These are phyloP conservation scores for Acleris laterana DNA, from an alignment of 2,888 invertebrate species.

Conservation along the genomic window DNA sequence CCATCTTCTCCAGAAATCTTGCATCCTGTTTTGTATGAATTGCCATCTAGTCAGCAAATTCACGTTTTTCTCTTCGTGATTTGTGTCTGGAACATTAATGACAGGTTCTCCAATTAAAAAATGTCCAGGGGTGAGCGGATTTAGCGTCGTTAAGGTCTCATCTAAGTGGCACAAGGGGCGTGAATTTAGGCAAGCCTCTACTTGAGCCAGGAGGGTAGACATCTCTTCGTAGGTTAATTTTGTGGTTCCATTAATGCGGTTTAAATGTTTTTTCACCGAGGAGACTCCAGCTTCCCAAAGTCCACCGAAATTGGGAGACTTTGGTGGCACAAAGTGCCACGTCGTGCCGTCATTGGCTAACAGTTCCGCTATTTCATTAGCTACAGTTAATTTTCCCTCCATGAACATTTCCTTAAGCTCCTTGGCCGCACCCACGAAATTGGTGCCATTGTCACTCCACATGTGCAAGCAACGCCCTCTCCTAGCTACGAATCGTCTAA, in stretches of 20 bases:
- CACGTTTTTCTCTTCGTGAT: conserved; percentile 21
- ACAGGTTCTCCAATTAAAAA: conserved; percentile 40
- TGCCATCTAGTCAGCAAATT: conserved; percentile 43
- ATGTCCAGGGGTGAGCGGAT: conserved; percentile 41
- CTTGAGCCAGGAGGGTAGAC: conserved; percentile 25
- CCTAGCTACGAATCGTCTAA: conserved; percentile 28
- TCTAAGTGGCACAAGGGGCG: conserved; percentile 23
- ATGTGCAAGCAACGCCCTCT: conserved; percentile 11
- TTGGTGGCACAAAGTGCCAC: conserved; percentile 37
- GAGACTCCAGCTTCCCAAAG: conserved; percentile 44
- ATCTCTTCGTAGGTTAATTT: conserved; percentile 35
- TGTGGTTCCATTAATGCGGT: conserved; percentile 12
- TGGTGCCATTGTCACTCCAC: too few species aligned
- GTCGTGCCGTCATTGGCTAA: conserved; percentile 34
- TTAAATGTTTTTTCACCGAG: conserved; percentile 37
- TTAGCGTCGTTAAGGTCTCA: conserved; percentile 1
- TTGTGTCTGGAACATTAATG: conserved; percentile 32
- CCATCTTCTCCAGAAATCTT: conserved; percentile 47
- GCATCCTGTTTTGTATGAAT: conserved; percentile 42
- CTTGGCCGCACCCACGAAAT: too few species aligned
- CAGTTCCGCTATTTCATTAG: conserved; percentile 34
- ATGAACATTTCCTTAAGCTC: conserved; percentile 29
- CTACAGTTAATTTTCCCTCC: conserved; percentile 39
- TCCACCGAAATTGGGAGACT: conserved; percentile 38
- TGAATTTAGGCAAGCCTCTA: conserved; percentile 37